Conservation (phyloP, 2,797 vertebrate genomes). For the Lagodon rhomboides region DNA sequence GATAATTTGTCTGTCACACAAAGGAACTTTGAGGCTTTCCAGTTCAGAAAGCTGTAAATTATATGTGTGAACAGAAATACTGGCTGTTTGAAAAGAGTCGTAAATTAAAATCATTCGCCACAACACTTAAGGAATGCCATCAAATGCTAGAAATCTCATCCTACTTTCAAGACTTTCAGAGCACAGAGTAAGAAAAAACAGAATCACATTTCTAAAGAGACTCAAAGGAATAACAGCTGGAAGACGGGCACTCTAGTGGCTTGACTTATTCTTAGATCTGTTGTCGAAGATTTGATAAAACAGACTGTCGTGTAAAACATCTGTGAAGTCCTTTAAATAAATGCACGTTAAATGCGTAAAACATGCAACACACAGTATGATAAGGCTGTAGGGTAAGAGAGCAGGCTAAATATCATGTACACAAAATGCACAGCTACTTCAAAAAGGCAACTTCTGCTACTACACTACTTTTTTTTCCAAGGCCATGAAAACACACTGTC, state of each 20-base stretch:
- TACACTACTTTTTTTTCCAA: not conserved
- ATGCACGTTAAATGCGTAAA: not conserved
- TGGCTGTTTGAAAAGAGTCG: no score
- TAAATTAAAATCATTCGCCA: no score
- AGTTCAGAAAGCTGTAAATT: no score
- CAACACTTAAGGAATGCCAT: not conserved
- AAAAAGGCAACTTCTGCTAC: conserved; percentile 2
- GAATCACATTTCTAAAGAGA: not conserved
- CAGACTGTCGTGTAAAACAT: not conserved
- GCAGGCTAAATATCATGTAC: conserved; percentile 5
- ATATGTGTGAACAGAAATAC: no score
- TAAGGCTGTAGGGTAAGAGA: conserved; percentile 4
- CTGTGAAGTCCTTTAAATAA: not conserved
- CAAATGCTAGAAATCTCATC: not conserved
- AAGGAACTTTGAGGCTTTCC: not conserved
- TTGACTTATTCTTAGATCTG: not conserved
- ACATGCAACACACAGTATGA: not conserved
- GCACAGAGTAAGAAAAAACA: not conserved
- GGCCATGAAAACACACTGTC: conserved; percentile 5
- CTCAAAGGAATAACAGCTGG: not conserved
- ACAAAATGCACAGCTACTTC: not conserved
- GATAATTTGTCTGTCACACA: not conserved
- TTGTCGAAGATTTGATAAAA: not conserved
- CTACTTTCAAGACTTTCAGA: not conserved
- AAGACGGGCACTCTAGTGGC: not conserved